Conservation (phyloP, 1,140 invertebrate genomes). For the Drosophila bifasciata region DNA sequence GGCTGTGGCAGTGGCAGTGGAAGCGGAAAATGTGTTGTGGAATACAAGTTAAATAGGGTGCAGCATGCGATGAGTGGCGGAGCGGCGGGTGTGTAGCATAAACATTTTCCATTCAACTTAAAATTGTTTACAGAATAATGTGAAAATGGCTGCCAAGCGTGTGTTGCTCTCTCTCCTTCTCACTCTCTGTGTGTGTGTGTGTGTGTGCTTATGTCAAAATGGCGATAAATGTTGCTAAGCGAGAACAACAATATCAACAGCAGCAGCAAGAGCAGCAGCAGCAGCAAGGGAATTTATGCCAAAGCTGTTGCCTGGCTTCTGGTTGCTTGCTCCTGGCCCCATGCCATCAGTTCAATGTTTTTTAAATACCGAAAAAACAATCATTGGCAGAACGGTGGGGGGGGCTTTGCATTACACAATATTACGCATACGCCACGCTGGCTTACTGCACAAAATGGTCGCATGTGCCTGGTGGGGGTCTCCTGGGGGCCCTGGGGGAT, state of each 20-base stretch:
- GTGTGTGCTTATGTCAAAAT: conserved; percentile 66
- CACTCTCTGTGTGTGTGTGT: conserved; percentile 14
- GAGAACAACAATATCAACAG: conserved; percentile 58
- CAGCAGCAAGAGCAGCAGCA: conserved; percentile 34
- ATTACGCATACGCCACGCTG: conserved; percentile 65
- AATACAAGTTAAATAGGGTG: conserved; percentile 76
- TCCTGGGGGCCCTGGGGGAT: conserved; percentile 17
- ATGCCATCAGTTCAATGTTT: conserved; percentile 55
- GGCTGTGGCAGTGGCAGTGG: conserved; percentile 15
- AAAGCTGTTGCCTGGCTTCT: conserved; percentile 17
- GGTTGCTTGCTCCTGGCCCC: conserved; percentile 8
- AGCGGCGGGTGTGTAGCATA: conserved; percentile 56
- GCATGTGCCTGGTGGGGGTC: background rate
- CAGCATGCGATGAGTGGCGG: conserved; percentile 61
- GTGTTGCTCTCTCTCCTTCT: conserved; percentile 58
- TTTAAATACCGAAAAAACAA: conserved; percentile 63
- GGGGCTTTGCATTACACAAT: conserved; percentile 44
- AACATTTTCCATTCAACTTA: conserved; percentile 81
- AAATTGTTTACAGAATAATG: conserved; percentile 82
- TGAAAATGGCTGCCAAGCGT: conserved; percentile 79
- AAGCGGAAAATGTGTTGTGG: conserved; percentile 37
- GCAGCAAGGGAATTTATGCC: conserved; percentile 45
- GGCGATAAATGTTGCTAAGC: conserved; percentile 80
- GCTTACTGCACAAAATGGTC: conserved; percentile 42
- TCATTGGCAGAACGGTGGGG: conserved; percentile 38